phyloP scores from a whole-genome alignment of 1,140 invertebrate species.

The Hypsibius dujardini region DNA sequence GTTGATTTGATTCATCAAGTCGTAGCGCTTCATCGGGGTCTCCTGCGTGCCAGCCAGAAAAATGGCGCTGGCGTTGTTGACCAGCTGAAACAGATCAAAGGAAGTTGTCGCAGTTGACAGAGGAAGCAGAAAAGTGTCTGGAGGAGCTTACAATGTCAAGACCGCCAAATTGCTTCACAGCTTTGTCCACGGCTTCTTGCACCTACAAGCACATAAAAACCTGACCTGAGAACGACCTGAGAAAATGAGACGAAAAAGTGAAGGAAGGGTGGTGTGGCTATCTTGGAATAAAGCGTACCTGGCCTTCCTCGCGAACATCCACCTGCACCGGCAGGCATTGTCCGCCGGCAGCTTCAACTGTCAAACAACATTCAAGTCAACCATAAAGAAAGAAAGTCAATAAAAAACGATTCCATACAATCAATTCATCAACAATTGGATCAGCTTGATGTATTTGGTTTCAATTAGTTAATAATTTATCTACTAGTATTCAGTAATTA shows the following conservation, averaged over 20 bases:
- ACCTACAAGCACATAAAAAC: too few species aligned
- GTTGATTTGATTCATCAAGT: slow-evolving; percentile 81
- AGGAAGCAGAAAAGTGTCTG: too few species aligned
- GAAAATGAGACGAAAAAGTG: too few species aligned
- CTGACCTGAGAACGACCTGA: too few species aligned
- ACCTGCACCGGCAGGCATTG: slow-evolving; percentile 77
- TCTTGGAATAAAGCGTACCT: slow-evolving; percentile 30
- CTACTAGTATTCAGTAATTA: too few species aligned
- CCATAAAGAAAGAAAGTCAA: too few species aligned
- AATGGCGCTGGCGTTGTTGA: slow-evolving; percentile 98
- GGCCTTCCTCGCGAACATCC: slow-evolving; percentile 70
- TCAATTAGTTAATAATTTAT: not conserved
- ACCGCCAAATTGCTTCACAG: slow-evolving; percentile 78
- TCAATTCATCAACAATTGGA: too few species aligned
- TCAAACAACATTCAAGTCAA: too few species aligned
- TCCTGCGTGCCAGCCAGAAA: slow-evolving; percentile 61
- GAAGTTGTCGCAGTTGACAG: too few species aligned
- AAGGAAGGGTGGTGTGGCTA: too few species aligned
- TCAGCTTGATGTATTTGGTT: not conserved
- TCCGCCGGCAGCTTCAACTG: slow-evolving; percentile 76
- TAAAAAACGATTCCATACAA: too few species aligned
- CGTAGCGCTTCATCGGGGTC: slow-evolving; percentile 87
- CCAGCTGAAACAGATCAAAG: slow-evolving; percentile 36
- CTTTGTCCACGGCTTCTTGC: slow-evolving; percentile 58
- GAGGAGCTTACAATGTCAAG: slow-evolving; percentile 58